These are phyloP conservation scores for Hipparchia semele DNA, from an alignment of 2,888 invertebrate genomes.

Conservation along the genomic window DNA sequence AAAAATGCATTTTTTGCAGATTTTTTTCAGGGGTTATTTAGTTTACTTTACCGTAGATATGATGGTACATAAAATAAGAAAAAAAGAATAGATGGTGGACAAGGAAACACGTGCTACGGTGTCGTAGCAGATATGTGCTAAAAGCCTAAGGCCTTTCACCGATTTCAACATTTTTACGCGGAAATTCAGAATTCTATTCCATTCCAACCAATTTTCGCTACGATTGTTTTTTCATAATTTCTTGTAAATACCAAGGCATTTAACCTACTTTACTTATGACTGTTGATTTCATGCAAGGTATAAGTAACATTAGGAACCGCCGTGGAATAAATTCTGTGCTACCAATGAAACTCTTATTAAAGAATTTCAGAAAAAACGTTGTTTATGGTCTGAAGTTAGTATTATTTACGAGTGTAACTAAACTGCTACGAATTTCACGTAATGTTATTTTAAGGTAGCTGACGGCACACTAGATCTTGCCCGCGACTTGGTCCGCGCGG, in stretches of 20 bases:
- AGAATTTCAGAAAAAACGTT: conserved; percentile 30
- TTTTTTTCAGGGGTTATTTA: no score
- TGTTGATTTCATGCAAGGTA: conserved; percentile 47
- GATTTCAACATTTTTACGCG: not conserved
- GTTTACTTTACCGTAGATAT: no score
- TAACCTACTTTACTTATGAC: conserved; percentile 60
- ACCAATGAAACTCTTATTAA: conserved; percentile 12
- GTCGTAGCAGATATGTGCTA: no score
- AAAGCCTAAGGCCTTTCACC: not conserved
- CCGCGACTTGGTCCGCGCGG: no score
- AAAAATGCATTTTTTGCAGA: no score
- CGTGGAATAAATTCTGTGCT: conserved; percentile 29
- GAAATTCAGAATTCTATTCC: conserved; percentile 4
- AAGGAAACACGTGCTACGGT: no score
- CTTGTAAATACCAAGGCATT: conserved; percentile 50
- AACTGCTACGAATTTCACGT: not conserved
- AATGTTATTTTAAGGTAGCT: not conserved
- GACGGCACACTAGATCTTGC: not conserved
- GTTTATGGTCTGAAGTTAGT: conserved; percentile 4
- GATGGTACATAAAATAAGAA: no score
- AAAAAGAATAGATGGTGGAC: no score
- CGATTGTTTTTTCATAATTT: conserved; percentile 48
- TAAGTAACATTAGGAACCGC: conserved; percentile 28
- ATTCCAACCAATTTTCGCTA: conserved; percentile 5
- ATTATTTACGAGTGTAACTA: no score